Conservation (phyloP, 2,113 vertebrate genomes). For the Mellivora capensis region DNA sequence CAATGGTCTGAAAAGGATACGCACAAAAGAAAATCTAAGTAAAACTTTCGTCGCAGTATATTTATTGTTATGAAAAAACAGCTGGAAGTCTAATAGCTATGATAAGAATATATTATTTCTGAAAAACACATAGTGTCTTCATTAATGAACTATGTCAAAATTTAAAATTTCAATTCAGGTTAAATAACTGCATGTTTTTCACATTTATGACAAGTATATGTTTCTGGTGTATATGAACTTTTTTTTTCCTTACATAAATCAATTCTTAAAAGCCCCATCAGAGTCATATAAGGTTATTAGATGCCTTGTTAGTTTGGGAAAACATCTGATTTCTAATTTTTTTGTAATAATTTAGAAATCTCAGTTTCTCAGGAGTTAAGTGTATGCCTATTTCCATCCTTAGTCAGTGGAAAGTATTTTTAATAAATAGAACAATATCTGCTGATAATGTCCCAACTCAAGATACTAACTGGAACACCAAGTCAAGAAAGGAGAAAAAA, state of each 20-base stretch:
- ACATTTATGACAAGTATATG: background rate
- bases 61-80: background rate
- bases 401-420: constrained; percentile 7
- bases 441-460: background rate
- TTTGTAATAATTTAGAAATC: background rate
- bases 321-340: background rate
- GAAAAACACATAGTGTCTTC: background rate
- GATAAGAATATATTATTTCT: background rate
- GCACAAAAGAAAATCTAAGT: background rate
- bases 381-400: background rate
- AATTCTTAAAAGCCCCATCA: background rate
- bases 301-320: background rate
- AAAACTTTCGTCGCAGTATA: background rate
- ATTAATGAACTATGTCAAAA: background rate
- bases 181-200: background rate
- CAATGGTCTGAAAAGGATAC: background rate
- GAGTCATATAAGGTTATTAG: background rate
- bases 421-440: constrained; percentile 8
- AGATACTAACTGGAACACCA: background rate
- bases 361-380: background rate
- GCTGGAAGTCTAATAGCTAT: background rate
- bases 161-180: background rate
- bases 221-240: background rate
- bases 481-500: background rate
- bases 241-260: background rate